These are phyloP conservation scores for Elgaria multicarinata DNA, from an alignment of 2,113 vertebrate species.

Conservation along the genomic window DNA sequence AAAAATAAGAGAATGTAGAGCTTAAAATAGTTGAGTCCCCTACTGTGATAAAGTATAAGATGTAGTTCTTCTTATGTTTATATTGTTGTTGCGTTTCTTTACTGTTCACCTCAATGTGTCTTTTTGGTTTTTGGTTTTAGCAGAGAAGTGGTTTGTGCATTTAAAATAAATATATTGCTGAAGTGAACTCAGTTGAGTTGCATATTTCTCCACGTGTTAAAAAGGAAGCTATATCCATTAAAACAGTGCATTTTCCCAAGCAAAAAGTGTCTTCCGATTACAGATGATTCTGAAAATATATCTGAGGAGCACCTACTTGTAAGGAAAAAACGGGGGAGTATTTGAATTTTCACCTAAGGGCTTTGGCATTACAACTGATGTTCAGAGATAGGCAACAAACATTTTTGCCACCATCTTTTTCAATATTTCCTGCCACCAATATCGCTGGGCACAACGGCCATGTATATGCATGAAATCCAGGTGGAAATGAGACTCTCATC, in stretches of 20 bases:
- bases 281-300: not conserved
- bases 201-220: not conserved
- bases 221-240: not conserved
- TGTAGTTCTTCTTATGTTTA: too few species aligned
- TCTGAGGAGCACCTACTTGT: not conserved
- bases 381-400: not conserved
- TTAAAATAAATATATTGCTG: not conserved
- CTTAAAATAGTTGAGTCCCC: slow-evolving; percentile 4
- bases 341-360: not conserved
- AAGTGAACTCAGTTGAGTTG: not conserved
- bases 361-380: not conserved
- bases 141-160: not conserved
- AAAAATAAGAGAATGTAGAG: slow-evolving; percentile 57
- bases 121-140: not conserved
- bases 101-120: not conserved
- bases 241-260: not conserved
- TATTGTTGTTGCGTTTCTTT: too few species aligned
- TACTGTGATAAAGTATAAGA: slow-evolving; percentile 26
- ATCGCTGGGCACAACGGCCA: not conserved
- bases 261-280: not conserved
- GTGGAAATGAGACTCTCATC: slow-evolving; percentile 2
- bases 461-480: not conserved
- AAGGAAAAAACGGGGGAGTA: not conserved
- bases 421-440: slow-evolving; percentile 5
- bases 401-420: not conserved